These are phyloP conservation scores for Penaeus vannamei DNA, from an alignment of 1,140 invertebrate genomes.

Conservation along the genomic window DNA sequence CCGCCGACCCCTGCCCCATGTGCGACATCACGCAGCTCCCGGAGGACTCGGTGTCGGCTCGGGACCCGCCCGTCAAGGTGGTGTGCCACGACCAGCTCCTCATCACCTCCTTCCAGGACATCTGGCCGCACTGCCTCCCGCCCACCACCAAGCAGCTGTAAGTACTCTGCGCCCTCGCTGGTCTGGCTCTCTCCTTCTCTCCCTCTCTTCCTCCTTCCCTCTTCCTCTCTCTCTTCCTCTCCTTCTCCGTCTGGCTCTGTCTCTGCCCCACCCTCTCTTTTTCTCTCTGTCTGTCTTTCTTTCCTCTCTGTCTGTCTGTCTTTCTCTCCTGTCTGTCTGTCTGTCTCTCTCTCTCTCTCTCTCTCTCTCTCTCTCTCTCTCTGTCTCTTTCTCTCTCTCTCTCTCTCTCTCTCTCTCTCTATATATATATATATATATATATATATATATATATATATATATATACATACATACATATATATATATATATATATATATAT, in stretches of 20 bases:
- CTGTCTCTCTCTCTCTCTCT: background rate
- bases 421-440: constrained; percentile 2
- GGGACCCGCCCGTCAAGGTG: constrained; percentile 30
- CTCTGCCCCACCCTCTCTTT: background rate
- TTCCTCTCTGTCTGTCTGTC: background rate
- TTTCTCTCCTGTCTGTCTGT: background rate
- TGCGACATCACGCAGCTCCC: constrained; percentile 37
- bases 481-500: background rate
- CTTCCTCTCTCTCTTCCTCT: background rate
- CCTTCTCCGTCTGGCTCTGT: background rate
- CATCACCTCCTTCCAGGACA: constrained; percentile 44
- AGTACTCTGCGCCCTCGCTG: constrained; percentile 12
- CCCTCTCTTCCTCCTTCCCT: background rate
- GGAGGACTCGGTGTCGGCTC: constrained; percentile 18
- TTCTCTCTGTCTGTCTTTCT: constrained; percentile 34
- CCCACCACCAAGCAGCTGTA: constrained; percentile 42
- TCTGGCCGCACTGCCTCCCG: constrained; percentile 50
- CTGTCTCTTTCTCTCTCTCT: no score
- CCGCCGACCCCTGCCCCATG: background rate
- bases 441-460: constrained; percentile 3
- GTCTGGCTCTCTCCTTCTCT: background rate
- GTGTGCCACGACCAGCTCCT: constrained; percentile 41
- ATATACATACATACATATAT: constrained; percentile 19
- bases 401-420: no score
- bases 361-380: no score